Base-by-base conservation (phyloP, 2,888 invertebrate genomes). In the Bombylius discolor region DNA sequence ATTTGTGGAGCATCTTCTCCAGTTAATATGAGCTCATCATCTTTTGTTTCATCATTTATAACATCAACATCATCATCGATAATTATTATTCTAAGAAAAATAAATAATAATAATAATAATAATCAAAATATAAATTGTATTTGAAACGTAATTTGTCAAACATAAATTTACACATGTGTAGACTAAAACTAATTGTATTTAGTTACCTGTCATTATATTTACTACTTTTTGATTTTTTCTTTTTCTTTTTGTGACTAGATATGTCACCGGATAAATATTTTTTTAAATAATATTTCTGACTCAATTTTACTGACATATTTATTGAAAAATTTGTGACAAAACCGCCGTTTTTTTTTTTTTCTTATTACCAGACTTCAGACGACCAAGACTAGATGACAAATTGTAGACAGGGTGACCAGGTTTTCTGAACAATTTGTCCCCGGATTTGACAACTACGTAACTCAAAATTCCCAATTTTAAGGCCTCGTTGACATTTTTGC, bases 1-100 rank as follows among this genome's bases (percentile, higher is more conserved):
- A 96, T 85, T 70, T 88, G 87, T 0, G 96, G 96, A 0, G 87
- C 90, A 70, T 95, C 92, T 67, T 96, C 95, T n/a, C 80, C 81
- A 0, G 82, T 79, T 55, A 84, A 79, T 49, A 83, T 79, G 4
- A 88, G 78, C 53, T 87, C 83, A 1, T 81, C 69, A 42, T 81
- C 77, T 47, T 73, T 69, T 14, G 69, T 60, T 58, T 68, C 63
- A 14, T 55, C 53, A 4, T 60, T 62, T 36, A 83, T 75, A 55
- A 81, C 79, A 4, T 80, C 78, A 5, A 84, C 63, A 61, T 85
- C 83, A 51, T 93, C 92, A 67, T 93, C 93, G 57, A 94, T 87
- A 59, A 95, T 87, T 76, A 82, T 85, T 0, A 91, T 81, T 56
- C 87, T 88, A 44, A 53, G 58, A 58, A 53, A 13, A 53, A 48